Conservation (phyloP, 92 coral and sea anemone species). For the Metridium senile region DNA sequence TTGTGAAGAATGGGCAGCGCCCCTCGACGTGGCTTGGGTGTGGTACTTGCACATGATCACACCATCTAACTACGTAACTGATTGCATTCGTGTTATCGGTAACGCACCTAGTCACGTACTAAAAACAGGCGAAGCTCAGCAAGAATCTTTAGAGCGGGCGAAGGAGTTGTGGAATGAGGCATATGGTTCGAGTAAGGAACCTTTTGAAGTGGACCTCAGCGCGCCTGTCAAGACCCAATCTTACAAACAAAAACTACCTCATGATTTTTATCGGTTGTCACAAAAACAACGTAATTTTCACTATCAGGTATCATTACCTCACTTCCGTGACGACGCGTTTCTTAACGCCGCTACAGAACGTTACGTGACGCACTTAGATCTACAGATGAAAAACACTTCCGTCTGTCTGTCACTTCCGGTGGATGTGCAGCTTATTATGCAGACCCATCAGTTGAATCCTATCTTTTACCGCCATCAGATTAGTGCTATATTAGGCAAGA, state of each 20-base stretch:
- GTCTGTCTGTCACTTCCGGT: constrained; percentile 28
- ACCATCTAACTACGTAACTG: constrained; percentile 48
- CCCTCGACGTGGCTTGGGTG: constrained; percentile 77
- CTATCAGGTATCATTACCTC: constrained; percentile 67
- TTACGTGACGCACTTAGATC: constrained; percentile 53
- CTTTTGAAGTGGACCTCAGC: constrained; percentile 43
- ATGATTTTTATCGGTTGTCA: constrained; percentile 45
- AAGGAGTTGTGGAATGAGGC: constrained; percentile 60
- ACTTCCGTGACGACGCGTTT: constrained; percentile 55
- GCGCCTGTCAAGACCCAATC: not conserved
- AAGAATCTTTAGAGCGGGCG: constrained; percentile 37
- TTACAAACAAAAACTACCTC: constrained; percentile 36
- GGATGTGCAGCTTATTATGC: constrained; percentile 60
- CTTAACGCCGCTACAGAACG: constrained; percentile 52
- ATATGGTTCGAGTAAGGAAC: constrained; percentile 39
- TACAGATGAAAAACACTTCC: constrained; percentile 25
- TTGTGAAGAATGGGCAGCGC: constrained; percentile 54
- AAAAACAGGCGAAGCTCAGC: constrained; percentile 32
- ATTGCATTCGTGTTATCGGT: constrained; percentile 49
- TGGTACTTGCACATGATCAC: constrained; percentile 67
- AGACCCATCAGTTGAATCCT: constrained; percentile 63
- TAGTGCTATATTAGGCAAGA: constrained; percentile 25
- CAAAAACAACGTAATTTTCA: constrained; percentile 34
- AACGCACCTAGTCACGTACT: constrained; percentile 54
- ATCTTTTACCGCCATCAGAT: constrained; percentile 41